phyloP scores from a whole-genome alignment of 2,113 vertebrate species.

The Charina bottae region DNA sequence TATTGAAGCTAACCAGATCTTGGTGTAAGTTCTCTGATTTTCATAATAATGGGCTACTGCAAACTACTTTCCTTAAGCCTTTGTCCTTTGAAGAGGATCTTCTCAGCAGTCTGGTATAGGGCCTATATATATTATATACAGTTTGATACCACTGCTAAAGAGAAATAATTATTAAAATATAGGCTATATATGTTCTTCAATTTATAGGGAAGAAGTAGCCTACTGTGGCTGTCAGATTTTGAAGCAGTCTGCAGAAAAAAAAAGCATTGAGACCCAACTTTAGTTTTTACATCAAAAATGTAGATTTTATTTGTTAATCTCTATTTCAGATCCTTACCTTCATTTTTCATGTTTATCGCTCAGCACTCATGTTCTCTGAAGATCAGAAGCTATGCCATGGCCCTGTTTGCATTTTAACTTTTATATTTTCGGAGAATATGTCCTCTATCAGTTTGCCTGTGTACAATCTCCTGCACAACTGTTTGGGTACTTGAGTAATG shows the following conservation, averaged over 20 bases:
- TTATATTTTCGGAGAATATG: neutral
- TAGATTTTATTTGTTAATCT: neutral
- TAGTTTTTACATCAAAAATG: neutral
- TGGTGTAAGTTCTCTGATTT: neutral
- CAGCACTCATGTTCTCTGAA: neutral
- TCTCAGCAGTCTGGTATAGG: neutral
- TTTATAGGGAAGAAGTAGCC: neutral
- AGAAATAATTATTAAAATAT: neutral
- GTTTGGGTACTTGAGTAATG: neutral
- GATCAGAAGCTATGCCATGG: neutral
- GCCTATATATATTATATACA: neutral
- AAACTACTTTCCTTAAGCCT: neutral
- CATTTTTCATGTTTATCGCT: neutral
- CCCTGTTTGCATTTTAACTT: neutral
- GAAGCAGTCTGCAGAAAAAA: neutral
- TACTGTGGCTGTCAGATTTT: neutral
- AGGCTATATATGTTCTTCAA: neutral
- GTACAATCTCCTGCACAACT: neutral
- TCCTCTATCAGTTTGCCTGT: neutral
- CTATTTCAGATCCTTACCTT: neutral
- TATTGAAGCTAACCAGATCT: neutral
- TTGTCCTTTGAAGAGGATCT: neutral
- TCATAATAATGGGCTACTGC: neutral
- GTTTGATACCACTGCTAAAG: neutral
- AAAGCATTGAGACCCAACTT: neutral